These are phyloP conservation scores for Flabesymbios commensalis DNA, from an alignment of 2,888 invertebrate species.

Conservation along the genomic window DNA sequence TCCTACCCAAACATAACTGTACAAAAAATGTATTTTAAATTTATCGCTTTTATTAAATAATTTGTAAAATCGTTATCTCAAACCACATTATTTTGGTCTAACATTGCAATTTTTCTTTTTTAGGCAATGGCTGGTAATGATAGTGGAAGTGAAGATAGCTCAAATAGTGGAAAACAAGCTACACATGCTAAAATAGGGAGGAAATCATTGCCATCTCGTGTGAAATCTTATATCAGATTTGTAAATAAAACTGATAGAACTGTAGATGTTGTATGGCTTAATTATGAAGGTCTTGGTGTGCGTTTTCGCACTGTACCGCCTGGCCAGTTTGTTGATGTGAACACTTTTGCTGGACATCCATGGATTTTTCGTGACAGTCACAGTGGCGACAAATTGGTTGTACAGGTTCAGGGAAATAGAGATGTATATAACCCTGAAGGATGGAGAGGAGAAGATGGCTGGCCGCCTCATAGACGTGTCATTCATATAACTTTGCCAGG, in stretches of 20 bases:
- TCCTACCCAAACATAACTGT: no score
- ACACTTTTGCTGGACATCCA: slow-evolving; percentile 80
- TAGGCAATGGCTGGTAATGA: no score
- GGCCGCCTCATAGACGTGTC: slow-evolving; percentile 41
- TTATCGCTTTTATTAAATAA: no score
- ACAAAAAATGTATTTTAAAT: no score
- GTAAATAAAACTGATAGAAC: slow-evolving; percentile 67
- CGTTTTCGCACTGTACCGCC: slow-evolving; percentile 70
- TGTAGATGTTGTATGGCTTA: slow-evolving; percentile 77
- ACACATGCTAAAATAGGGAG: no score
- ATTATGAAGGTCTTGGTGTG: slow-evolving; percentile 71
- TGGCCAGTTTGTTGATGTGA: slow-evolving; percentile 68
- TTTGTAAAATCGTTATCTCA: no score
- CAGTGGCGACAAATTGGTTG: slow-evolving; percentile 71
- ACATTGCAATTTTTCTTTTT: no score
- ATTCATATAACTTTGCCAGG: no score
- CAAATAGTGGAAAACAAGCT: no score
- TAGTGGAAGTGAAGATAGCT: no score
- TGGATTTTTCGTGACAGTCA: slow-evolving; percentile 79
- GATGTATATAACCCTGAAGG: slow-evolving; percentile 49
- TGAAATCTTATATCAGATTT: slow-evolving; percentile 67
- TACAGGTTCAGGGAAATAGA: slow-evolving; percentile 63
- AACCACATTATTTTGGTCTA: no score
- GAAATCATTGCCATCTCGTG: slow-evolving; percentile 20
- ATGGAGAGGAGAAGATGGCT: slow-evolving; percentile 30